Conservation (phyloP, 2,797 vertebrate genomes). For the Phoxinus dragarum region DNA sequence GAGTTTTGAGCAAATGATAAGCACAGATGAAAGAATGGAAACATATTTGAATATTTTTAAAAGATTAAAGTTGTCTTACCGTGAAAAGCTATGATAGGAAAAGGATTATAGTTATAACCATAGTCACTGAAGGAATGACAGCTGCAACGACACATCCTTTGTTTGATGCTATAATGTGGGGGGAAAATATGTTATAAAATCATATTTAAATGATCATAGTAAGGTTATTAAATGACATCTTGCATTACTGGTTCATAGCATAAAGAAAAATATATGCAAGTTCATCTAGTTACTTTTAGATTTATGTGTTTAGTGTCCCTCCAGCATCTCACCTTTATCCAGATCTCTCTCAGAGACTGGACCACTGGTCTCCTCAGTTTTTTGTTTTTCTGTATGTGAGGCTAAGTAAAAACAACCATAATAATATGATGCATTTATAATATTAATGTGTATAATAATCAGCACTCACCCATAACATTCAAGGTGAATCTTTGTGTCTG, state of each 20-base stretch:
- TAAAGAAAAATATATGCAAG: too few species aligned
- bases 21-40: too few species aligned
- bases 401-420: not conserved
- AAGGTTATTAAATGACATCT: not conserved
- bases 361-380: not conserved
- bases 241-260: not conserved
- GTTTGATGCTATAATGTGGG: not conserved
- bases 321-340: not conserved
- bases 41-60: not conserved
- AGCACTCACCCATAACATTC: not conserved
- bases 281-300: too few species aligned
- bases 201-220: not conserved
- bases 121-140: not conserved
- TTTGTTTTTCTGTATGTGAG: not conserved
- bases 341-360: not conserved
- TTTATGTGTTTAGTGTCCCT: not conserved
- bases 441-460: not conserved
- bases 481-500: not conserved
- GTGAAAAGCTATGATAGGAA: not conserved
- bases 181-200: not conserved
- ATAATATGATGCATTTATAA: not conserved
- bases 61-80: not conserved
- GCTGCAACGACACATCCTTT: not conserved
- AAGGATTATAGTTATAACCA: too few species aligned
- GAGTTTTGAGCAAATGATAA: not conserved